Evolutionary conservation across 1,140 invertebrate species (phyloP).

Genomic region (Atta texana): DNA sequence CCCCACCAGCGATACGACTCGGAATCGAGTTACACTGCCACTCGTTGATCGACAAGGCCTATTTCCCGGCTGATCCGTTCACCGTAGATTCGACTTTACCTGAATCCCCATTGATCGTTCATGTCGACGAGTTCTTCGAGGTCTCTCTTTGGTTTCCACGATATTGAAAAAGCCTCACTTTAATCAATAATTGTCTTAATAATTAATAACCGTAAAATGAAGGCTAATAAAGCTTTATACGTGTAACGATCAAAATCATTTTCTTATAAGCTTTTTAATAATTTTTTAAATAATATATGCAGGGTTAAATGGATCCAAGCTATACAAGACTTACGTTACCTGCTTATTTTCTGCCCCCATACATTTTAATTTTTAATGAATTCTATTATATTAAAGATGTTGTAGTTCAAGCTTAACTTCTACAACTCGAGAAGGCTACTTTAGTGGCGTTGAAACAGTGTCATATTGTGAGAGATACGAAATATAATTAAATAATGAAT

Average conservation of each 20-base stretch:
- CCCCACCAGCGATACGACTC: constrained; percentile 30
- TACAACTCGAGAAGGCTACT: too few species aligned
- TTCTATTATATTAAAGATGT: background rate
- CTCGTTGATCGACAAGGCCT: constrained; percentile 28
- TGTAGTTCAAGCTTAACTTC: background rate
- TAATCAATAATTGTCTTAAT: constrained; percentile 13
- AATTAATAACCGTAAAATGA: background rate
- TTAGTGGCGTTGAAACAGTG: too few species aligned
- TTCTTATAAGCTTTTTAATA: background rate
- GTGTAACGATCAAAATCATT: background rate
- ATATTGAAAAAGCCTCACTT: background rate
- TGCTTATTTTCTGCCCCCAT: background rate
- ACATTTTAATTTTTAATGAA: background rate
- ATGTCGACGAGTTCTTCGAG: background rate
- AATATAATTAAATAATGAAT: too few species aligned
- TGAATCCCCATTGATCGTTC: background rate
- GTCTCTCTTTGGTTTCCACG: background rate
- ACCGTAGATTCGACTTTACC: constrained; percentile 10
- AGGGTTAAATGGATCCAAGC: background rate
- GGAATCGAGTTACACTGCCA: background rate
- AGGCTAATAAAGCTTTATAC: background rate
- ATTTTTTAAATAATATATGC: background rate
- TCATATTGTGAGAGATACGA: too few species aligned
- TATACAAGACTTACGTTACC: background rate
- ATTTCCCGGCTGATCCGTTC: background rate